These are phyloP conservation scores for Tympanoctomys barrerae DNA, from an alignment of 2,797 vertebrate species.

Conservation along the genomic window DNA sequence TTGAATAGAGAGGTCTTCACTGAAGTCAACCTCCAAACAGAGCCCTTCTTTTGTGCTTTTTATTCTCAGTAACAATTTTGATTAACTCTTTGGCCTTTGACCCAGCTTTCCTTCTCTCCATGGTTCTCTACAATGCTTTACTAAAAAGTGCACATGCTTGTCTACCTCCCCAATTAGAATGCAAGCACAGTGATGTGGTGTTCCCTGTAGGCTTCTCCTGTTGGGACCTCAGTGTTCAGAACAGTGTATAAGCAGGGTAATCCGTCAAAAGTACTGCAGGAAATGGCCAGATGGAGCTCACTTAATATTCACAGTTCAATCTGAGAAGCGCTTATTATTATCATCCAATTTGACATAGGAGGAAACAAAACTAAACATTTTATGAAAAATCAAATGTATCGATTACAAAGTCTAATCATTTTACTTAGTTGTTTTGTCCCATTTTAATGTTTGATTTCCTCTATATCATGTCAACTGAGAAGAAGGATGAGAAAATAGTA, in stretches of 20 bases:
- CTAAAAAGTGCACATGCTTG: neutral
- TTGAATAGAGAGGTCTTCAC: neutral
- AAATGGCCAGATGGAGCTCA: neutral
- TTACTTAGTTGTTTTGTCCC: conserved; percentile 60
- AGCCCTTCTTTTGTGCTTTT: neutral
- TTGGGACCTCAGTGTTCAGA: neutral
- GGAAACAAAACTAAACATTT: conserved; percentile 73
- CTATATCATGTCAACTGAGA: conserved; percentile 33
- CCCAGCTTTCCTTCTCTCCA: neutral
- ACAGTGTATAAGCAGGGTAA: neutral
- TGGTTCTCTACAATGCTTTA: neutral
- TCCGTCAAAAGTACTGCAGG: neutral
- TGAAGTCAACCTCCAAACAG: neutral
- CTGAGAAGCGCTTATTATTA: conserved; percentile 54
- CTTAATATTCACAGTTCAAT: conserved; percentile 51
- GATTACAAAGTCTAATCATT: conserved; percentile 72
- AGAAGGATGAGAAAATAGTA: conserved; percentile 60
- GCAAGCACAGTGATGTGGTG: neutral
- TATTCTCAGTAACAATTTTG: neutral
- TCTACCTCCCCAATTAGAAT: neutral
- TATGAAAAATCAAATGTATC: conserved; percentile 75
- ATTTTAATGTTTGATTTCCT: conserved; percentile 74
- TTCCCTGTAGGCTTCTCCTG: neutral
- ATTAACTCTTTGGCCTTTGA: neutral
- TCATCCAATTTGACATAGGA: conserved; percentile 58